Base-by-base conservation (phyloP, 2,113 vertebrate species). In the Eleginops maclovinus region DNA sequence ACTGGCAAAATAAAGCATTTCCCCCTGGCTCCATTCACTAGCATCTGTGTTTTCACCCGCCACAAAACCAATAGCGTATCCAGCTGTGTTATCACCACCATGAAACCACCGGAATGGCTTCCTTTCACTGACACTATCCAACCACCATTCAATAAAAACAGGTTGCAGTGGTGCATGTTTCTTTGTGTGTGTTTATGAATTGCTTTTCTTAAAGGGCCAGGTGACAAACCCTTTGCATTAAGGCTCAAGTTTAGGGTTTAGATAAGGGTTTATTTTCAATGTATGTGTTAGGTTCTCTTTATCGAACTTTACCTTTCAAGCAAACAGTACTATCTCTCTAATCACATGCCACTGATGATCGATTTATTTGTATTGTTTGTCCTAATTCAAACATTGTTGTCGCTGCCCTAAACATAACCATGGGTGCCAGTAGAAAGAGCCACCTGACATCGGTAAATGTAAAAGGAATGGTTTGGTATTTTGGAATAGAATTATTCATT, bases 21-120 rank as follows among this genome's bases (percentile, higher is more conserved):
- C 80, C 75, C 14, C 56, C 76, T 49, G 60, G 55, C 68, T 66
- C 31, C 31, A 36, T 36, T 72, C 74, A 49, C 40, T 59, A 3
- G 62, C 84, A 88, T 81, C 84, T 85, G 86, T 83, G 81, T 88
- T 90, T 90, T 89, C 75, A 69, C 50, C 79, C 17, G 9, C 86
- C 72, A 51, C 81, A 79, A 86, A 92, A 85, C 83, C 86, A 86
- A 77, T 77, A 71, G 3, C 68, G 28, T 76, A 77, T 82, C 88
- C 89, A 91, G 89, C 89, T 90, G 87, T 66, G 4, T 62, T 61
- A 50, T 82, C 81, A 72, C 77, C 79, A 86, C 65, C 83, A 41
- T 87, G 77, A 86, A 83, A 77, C 72, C 81, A 87, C 70, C 64
- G 60, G 54, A 74, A 83, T 46, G 79, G 70, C 73, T 89, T 68